Evolutionary conservation across 2,797 vertebrate genomes (phyloP).

Genomic region (Podarcis lilfordi): DNA sequence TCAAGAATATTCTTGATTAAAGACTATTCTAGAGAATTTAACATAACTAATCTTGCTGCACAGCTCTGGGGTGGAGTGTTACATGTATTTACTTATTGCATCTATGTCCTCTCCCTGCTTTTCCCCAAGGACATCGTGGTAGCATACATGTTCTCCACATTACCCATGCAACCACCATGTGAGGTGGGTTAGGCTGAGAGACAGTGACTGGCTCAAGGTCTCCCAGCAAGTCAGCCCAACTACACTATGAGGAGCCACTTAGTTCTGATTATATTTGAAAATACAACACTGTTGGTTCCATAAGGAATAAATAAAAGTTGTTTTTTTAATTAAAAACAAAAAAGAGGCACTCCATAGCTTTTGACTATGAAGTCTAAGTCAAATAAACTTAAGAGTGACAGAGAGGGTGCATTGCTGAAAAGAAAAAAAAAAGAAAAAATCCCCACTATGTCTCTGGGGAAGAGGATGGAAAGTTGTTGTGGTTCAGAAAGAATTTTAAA

Average conservation of each 20-base stretch:
- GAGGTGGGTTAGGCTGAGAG: too few species aligned
- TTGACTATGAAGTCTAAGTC: conserved; percentile 5
- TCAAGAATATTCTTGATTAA: too few species aligned
- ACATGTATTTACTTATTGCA: not conserved
- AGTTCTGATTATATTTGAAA: not conserved
- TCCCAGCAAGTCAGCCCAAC: too few species aligned
- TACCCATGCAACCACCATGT: too few species aligned
- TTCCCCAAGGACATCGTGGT: too few species aligned
- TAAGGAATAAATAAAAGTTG: not conserved
- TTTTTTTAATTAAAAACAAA: not conserved
- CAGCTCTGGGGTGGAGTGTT: too few species aligned
- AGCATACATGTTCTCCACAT: too few species aligned
- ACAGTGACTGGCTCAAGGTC: too few species aligned
- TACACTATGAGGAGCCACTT: not conserved
- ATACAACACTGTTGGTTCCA: too few species aligned
- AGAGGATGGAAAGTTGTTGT: conserved; percentile 58
- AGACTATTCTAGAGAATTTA: too few species aligned
- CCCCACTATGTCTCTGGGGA: conserved; percentile 52
- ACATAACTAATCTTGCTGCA: too few species aligned
- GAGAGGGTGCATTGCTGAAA: conserved; percentile 57
- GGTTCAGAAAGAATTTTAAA: conserved; percentile 51
- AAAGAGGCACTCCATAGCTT: not conserved
- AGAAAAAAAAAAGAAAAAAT: conserved; percentile 32
- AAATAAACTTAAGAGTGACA: not conserved
- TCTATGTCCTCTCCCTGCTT: too few species aligned